Conservation (phyloP, 2,797 vertebrate species). For the Catamblyrhynchus diadema region DNA sequence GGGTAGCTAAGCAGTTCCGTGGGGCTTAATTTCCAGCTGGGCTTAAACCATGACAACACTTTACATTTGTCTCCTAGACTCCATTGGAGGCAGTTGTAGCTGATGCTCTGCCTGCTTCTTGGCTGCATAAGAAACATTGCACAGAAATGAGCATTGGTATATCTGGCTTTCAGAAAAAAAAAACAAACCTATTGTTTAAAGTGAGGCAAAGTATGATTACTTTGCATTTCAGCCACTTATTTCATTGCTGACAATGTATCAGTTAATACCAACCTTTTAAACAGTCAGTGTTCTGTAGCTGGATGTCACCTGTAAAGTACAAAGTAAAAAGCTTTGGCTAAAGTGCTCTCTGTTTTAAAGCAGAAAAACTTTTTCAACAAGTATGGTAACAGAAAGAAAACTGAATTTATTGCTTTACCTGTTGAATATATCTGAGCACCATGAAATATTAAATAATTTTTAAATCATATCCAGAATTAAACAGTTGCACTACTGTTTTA, state of each 20-base stretch:
- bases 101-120: neutral
- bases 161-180: neutral
- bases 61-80: neutral
- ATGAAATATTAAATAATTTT: neutral
- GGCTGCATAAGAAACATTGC: neutral
- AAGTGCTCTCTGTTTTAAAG: neutral
- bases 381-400: neutral
- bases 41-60: neutral
- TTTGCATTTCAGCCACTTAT: slow-evolving; percentile 9
- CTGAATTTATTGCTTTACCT: neutral
- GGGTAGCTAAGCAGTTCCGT: fast-evolving
- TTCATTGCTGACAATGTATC: slow-evolving; percentile 13
- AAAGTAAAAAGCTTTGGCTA: neutral
- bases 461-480: neutral
- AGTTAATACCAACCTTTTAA: neutral
- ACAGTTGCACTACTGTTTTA: neutral
- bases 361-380: neutral
- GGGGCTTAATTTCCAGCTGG: neutral
- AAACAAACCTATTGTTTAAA: neutral
- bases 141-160: neutral
- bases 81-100: fast-evolving
- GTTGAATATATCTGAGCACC: neutral
- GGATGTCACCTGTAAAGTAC: neutral
- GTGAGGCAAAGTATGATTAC: neutral
- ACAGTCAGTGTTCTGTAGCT: neutral